Conservation (phyloP, 2,113 vertebrate species). For the Psephotus haematonotus region DNA sequence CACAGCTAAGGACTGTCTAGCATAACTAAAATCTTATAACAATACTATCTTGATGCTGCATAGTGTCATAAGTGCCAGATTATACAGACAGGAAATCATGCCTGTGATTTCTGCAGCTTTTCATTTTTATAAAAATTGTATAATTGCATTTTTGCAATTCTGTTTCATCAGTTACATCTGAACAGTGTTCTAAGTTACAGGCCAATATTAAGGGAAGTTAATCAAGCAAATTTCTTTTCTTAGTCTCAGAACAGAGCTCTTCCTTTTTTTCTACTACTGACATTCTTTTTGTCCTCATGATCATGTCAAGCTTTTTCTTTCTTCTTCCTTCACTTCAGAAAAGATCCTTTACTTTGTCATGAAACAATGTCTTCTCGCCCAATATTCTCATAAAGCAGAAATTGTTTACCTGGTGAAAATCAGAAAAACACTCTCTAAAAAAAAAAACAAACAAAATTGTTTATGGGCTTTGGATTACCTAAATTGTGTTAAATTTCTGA, state of each 20-base stretch:
- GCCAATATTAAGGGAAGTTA: not conserved
- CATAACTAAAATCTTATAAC: not conserved
- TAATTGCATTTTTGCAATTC: not conserved
- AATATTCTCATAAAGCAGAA: not conserved
- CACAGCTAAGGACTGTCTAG: not conserved
- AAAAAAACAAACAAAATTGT: not conserved
- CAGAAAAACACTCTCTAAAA: not conserved
- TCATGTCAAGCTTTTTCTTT: not conserved
- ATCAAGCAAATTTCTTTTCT: not conserved
- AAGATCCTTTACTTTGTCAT: not conserved
- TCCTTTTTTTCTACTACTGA: not conserved
- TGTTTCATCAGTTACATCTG: not conserved
- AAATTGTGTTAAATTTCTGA: not conserved
- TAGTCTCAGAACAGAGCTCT: not conserved
- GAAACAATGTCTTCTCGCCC: not conserved
- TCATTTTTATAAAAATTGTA: not conserved
- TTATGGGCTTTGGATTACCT: not conserved
- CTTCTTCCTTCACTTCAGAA: not conserved
- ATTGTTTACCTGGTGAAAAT: not conserved
- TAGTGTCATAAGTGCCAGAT: not conserved
- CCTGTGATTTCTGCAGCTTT: not conserved
- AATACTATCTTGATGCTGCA: not conserved
- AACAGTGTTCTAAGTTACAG: not conserved
- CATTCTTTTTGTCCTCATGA: not conserved
- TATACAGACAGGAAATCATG: rapidly evolving